Conservation (phyloP, 2,797 vertebrate genomes). For the Emydoidea blandingii region DNA sequence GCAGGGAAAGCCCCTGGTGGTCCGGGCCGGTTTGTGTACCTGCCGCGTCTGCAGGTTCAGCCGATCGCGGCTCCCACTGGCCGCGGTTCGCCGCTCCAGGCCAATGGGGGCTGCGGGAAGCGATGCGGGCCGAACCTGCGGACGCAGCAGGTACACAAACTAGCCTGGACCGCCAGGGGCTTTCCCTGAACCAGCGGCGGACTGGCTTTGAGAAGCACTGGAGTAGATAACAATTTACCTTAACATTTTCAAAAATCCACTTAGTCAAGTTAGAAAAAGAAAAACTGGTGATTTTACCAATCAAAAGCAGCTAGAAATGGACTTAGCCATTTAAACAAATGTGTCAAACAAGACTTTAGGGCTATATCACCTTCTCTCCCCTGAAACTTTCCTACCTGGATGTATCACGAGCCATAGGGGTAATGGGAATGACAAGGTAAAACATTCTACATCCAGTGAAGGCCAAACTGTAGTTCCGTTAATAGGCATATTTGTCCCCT, state of each 20-base stretch:
- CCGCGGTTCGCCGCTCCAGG: no score
- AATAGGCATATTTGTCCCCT: constrained; percentile 20
- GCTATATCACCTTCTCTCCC: neutral
- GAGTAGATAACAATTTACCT: neutral
- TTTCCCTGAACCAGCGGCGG: no score
- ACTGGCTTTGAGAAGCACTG: no score
- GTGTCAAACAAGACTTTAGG: neutral
- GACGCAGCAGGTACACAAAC: no score
- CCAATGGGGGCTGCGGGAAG: no score
- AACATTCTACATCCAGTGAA: neutral
- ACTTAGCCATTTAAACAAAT: neutral
- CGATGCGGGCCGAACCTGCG: no score
- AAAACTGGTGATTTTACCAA: neutral
- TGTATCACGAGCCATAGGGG: neutral
- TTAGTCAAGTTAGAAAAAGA: neutral
- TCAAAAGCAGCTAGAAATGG: neutral
- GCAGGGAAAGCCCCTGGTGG: no score
- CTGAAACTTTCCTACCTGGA: rapidly evolving
- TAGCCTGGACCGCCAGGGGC: no score
- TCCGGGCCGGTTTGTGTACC: no score
- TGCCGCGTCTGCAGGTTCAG: no score
- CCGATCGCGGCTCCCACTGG: no score
- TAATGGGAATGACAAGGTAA: neutral
- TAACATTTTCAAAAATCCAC: neutral
- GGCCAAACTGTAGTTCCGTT: neutral